Evolutionary conservation across 2,113 vertebrate species (phyloP), one percentile per base, ranked within the genome.

Genomic region (Conger conger): DNA sequence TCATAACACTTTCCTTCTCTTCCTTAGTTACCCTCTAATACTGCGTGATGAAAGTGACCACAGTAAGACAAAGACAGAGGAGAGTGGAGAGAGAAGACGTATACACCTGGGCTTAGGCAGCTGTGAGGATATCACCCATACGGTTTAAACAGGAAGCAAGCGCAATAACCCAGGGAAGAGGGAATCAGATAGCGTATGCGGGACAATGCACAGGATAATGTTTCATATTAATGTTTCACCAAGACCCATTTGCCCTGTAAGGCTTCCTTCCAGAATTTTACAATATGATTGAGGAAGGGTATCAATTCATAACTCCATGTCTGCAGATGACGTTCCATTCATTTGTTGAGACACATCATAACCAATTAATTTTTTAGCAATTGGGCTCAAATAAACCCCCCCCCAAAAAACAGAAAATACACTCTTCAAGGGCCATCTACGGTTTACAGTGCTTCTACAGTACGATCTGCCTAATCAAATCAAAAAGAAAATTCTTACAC

Each of bases 171-270:
- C 53, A 78, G 35, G 57, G 36, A 40, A 80, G 54, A 18, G 60
- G 36, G 36, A 35, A 35, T 53, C 40, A 7, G 45, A 63, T n/a
- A 30, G 40, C 37, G 18, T 13, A 20, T 13, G 18, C 33, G 78
- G 11, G 53, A 35, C 15, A 54, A n/a, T 40, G 76, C 54, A 79
- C 37, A 2, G 53, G 35, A 82, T 79, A 57, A 40, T 33, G 83
- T 45, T 79, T 79, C 53, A 84, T 84, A 73, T 84, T 83, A 42
- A 17, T 78, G 78, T 77, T 84, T 79, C 35, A 84, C 35, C 3
- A 79, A 57, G 79, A 45, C 13, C 42, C 11, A 13, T 84, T 84
- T 35, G 4, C 77, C 30, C 42, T 76, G 68, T 45, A 84, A 84
- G 45, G 45, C 42, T 20, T 76, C 35, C 18, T 83, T 57, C 73